A percentile compares a stretch with the other conserved stretches of the same genome.
phyloP scores from a whole-genome alignment of 2,797 vertebrate genomes.

The Propithecus deckenii region DNA sequence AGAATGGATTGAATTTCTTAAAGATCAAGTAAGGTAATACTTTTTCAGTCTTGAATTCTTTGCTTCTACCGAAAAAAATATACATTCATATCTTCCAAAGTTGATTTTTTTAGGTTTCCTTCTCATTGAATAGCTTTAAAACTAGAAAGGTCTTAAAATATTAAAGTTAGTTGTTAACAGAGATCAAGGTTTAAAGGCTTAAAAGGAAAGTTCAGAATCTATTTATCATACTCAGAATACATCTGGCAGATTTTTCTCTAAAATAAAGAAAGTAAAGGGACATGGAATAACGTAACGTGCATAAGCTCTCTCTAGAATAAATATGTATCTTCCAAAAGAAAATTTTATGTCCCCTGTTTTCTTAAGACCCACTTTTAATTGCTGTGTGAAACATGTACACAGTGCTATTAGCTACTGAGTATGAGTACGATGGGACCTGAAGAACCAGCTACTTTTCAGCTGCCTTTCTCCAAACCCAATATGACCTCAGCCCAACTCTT shows the following conservation, averaged over 20 bases:
- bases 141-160: background rate
- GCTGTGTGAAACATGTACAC: background rate
- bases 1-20: background rate
- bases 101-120: background rate
- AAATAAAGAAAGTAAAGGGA: background rate
- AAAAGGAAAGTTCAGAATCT: conserved; percentile 3
- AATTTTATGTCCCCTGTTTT: background rate
- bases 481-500: background rate
- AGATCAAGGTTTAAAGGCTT: background rate
- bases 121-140: background rate
- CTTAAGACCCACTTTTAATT: background rate
- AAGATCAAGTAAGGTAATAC: background rate
- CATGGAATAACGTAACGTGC: background rate
- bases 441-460: background rate
- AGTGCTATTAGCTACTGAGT: background rate
- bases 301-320: background rate
- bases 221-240: background rate
- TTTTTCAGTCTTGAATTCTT: background rate
- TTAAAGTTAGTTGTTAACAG: background rate
- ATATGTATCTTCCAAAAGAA: background rate
- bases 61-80: background rate
- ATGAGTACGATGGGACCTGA: background rate
- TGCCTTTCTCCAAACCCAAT: accelerated
- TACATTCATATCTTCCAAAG: background rate
- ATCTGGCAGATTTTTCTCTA: background rate